Evolutionary conservation across 2,113 vertebrate species (phyloP), one percentile per base, ranked within the genome.

Genomic region (Regulus satrapa): DNA sequence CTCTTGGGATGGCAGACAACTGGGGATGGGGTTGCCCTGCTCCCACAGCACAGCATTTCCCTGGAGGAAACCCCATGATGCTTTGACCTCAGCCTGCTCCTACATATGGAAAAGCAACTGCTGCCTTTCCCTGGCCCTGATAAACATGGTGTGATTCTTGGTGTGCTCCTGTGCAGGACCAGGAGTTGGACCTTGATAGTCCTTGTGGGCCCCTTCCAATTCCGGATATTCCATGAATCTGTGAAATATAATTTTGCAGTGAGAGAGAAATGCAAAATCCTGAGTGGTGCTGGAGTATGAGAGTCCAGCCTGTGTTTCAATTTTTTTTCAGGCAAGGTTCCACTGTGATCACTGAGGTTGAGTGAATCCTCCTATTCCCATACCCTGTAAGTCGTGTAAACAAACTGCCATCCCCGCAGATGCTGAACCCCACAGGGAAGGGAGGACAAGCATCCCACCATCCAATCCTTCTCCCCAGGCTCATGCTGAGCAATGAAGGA

Each of bases 81-180:
- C n/a, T 63, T 68, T 54, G 28, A 23, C 21, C 46, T 81, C 49
- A 77, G 26, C 7, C 49, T 38, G 32, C 40, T 87, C 28, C 2
- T 19, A 18, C 0, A 0, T 31, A 12, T 26, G 23, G 5, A 62
- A 40, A 26, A 72, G 43, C 0, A 2, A 14, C 48, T 45, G 76
- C 43, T 6, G 45, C 76, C 38, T 74, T 75, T 34, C 32, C 52
- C 21, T 16, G 56, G 34, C 4, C 48, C 34, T 0, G 5, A 24
- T 31, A 52, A 48, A 54, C 20, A 2, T 7, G 17, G 2, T 61
- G n/a, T 40, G 11, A 31, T 40, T 54, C 61, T 61, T 75, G 78
- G 17, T 61, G 45, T 61, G 54, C 20, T 67, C 25, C 61, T 46
- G 8, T 67, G 62, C 24, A 74, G 46, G 29, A 40, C 14, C 9